Base-by-base conservation (phyloP, 2,113 vertebrate species). In the Heteronetta atricapilla region DNA sequence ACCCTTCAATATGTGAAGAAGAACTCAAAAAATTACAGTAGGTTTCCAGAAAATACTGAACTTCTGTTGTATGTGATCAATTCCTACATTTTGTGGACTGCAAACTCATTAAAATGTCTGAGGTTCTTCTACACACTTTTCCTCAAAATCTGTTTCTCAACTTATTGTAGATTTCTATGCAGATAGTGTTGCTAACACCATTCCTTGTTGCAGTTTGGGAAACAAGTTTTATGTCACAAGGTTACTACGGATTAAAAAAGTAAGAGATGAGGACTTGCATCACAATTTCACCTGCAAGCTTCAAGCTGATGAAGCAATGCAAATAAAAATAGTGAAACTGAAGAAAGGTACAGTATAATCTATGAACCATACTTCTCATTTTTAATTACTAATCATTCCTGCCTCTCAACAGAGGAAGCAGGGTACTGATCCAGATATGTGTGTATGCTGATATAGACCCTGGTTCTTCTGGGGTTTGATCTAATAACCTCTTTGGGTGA, bases 271-370 rank as follows among this genome's bases (percentile, higher is more conserved):
- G 10, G 93, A 98, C 84, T 75, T 98, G 36, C 78, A 91, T 42
- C 38, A 34, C 85, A 84, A 73, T 62, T 98, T 97, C 89, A 97
- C 90, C 53, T 98, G 98, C n/a, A 63, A 85, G n/a, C 86, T 98
- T n/a, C 16, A 18, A 66, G n/a, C 46, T 11, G 16, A 55, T 22
- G 85, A 55, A 56, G 38, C 26, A 16, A 31, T 3, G 7, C 78
- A 91, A 23, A 77, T 3, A 2, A 97, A 95, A 86, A 79, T 13
- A 64, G 96, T 98, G 86, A 88, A 94, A 79, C 56, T 98, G 68
- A 78, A 94, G 82, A 95, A 88, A 91, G 98, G 97, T 97, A 98
- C 53, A 70, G 93, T 96, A 63, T 34, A 46, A 55, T 59, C 38
- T 70, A 14, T 38, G 53, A 84, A 7, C 56, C 36, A 22, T 79